Conservation (phyloP, 2,797 vertebrate genomes). For the Karalla daura region DNA sequence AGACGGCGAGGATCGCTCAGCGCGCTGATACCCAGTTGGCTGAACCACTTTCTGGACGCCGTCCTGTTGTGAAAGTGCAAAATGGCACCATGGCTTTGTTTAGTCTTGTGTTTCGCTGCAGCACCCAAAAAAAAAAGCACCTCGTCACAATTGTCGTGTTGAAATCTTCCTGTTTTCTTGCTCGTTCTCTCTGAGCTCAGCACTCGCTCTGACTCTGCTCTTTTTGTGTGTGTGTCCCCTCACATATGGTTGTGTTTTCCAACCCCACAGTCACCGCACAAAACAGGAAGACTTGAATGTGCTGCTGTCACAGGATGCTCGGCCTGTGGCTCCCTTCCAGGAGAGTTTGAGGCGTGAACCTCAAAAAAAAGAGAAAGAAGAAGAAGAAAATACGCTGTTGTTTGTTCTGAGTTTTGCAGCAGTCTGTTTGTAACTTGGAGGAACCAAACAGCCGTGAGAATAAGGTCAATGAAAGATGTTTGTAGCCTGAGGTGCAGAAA, state of each 20-base stretch:
- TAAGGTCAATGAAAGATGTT: conserved; percentile 20
- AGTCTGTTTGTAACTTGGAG: conserved; percentile 17
- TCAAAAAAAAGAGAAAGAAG: too few relatives aligned
- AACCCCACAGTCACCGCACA: conserved; percentile 28
- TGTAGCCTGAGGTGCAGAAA: conserved; percentile 12
- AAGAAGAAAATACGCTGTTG: conserved; percentile 19
- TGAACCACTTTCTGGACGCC: neutral
- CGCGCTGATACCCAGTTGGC: neutral
- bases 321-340: conserved; percentile 33
- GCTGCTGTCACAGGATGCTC: conserved; percentile 32
- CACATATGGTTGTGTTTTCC: conserved; percentile 64
- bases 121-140: conserved; percentile 6
- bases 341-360: conserved; percentile 25
- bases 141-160: conserved; percentile 10
- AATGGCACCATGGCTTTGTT: conserved; percentile 4
- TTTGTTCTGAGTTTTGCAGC: conserved; percentile 27
- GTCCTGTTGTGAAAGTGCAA: neutral
- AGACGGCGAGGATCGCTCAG: neutral
- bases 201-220: conserved; percentile 10
- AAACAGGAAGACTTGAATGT: conserved; percentile 45
- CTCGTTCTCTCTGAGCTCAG: conserved; percentile 9
- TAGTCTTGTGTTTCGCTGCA: conserved; percentile 22
- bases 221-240: conserved; percentile 24
- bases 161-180: too few relatives aligned
- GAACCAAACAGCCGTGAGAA: conserved; percentile 13